phyloP scores from a whole-genome alignment of 2,113 vertebrate genomes.

The Antechinus flavipes region DNA sequence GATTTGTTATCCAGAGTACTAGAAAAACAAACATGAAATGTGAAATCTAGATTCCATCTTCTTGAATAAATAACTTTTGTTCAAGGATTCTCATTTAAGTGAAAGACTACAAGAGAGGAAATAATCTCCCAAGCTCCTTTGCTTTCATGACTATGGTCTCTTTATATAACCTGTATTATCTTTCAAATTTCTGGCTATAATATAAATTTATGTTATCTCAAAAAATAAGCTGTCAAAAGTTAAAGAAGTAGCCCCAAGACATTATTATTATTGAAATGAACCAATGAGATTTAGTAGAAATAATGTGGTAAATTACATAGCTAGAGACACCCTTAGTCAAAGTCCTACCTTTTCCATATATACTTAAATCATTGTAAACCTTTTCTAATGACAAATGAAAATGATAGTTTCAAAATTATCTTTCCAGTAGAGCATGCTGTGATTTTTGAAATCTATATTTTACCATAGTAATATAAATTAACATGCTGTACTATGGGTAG shows the following conservation, averaged over 20 bases:
- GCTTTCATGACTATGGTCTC: neutral
- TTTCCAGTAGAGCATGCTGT: neutral
- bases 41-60: neutral
- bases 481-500: neutral
- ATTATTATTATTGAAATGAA: neutral
- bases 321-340: neutral
- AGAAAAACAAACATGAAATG: neutral
- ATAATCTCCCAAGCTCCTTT: neutral
- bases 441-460: neutral
- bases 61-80: neutral
- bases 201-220: neutral
- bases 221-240: conserved; percentile 2
- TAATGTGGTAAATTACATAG: neutral
- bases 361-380: neutral
- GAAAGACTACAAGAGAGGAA: neutral
- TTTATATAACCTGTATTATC: neutral
- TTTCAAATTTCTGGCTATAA: neutral
- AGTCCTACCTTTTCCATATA: neutral
- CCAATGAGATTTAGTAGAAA: neutral
- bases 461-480: neutral
- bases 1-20: neutral
- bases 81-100: neutral
- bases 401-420: neutral
- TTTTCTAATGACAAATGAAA: neutral
- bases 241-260: neutral